These are phyloP conservation scores for Heliangelus exortis DNA, from an alignment of 2,797 vertebrate species.

Conservation along the genomic window DNA sequence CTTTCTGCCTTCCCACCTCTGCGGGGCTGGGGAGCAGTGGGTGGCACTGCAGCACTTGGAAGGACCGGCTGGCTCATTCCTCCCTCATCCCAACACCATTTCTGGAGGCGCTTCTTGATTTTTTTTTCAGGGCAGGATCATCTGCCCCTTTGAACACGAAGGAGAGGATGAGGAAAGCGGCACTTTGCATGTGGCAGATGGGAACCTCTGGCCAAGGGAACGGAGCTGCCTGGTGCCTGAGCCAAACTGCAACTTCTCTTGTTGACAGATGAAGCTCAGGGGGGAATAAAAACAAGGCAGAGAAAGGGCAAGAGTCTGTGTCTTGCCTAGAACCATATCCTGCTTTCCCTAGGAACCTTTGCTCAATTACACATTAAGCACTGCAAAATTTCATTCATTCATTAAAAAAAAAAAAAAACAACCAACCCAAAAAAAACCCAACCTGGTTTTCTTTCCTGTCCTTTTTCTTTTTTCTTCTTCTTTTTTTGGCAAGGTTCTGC, in stretches of 20 bases:
- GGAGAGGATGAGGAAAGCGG: conserved; percentile 2
- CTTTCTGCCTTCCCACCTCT: not conserved
- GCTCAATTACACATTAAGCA: not conserved
- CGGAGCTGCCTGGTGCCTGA: not conserved
- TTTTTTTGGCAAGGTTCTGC: not conserved
- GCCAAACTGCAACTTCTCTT: not conserved
- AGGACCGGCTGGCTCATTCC: not conserved
- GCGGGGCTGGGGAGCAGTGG: not conserved
- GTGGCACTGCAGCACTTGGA: not conserved
- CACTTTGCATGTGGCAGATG: conserved; percentile 26
- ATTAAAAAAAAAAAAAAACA: too few species aligned
- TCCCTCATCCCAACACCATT: not conserved
- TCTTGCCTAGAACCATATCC: not conserved
- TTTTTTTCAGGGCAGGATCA: not conserved
- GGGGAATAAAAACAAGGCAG: not conserved
- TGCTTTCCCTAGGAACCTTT: not conserved
- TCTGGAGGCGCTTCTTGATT: not conserved
- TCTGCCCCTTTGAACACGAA: not conserved
- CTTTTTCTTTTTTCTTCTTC: not conserved
- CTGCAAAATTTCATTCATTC: not conserved
- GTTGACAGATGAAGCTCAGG: not conserved
- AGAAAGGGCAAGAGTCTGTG: not conserved
- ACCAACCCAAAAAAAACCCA: not conserved
- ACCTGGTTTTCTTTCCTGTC: not conserved
- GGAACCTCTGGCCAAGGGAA: conserved; percentile 7